A percentile compares a stretch with the other conserved stretches of the same genome.
phyloP scores from a whole-genome alignment of 2,113 vertebrate genomes.

The Alectura lathami region DNA sequence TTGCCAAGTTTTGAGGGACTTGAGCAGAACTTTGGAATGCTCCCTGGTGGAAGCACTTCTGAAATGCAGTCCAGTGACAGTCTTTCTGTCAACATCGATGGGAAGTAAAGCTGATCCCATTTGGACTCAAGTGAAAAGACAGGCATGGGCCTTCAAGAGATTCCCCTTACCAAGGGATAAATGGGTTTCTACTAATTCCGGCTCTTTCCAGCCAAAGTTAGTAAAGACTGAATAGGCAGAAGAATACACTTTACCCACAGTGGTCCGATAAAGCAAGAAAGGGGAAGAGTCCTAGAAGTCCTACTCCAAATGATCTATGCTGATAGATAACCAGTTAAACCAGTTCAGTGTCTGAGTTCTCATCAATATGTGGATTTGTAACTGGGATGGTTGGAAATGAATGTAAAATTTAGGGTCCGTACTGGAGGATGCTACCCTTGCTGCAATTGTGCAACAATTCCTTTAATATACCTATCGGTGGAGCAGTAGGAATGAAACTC shows the following conservation, averaged over 20 bases:
- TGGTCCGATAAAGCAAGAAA: background rate
- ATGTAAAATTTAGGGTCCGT: background rate
- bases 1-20: background rate
- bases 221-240: background rate
- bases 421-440: background rate
- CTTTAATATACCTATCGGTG: background rate
- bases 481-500: background rate
- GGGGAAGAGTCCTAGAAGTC: background rate
- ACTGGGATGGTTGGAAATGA: background rate
- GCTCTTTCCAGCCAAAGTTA: background rate
- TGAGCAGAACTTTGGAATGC: background rate
- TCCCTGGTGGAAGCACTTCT: background rate
- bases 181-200: background rate
- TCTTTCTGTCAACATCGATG: background rate
- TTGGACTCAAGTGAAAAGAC: background rate
- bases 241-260: background rate
- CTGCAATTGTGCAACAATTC: rapidly evolving
- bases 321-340: background rate
- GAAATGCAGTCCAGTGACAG: background rate
- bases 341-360: background rate
- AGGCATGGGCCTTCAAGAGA: background rate
- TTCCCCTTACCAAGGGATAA: background rate
- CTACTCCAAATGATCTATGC: background rate
- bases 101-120: background rate
- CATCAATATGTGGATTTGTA: background rate